Evolutionary conservation across 2,113 vertebrate species (phyloP), one percentile per base, ranked within the genome.

Genomic region (Gila orcuttii): DNA sequence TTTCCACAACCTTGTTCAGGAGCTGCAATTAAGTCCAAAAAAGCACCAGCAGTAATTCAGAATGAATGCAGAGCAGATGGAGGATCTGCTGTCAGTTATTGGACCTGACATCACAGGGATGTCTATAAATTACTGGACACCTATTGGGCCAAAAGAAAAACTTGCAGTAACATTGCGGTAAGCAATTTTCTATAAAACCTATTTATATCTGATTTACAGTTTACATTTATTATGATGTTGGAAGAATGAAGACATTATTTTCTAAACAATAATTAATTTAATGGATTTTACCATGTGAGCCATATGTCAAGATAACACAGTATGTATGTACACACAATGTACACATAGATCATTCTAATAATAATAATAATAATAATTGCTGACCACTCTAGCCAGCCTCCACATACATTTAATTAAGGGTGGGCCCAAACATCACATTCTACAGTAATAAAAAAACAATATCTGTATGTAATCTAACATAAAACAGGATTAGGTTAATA

Each of bases 51-150:
- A 79, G 55, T 79, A 59, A 52, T 79, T 59, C 57, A 55, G 77
- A 59, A 79, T 79, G 77, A 79, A 31, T 60, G 28, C 55, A 79
- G 21, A 23, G 55, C 50, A 60, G 28, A 79, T 79, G 77, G 77
- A 79, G 31, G 77, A 79, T 19, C 55, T 79, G 12, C 8, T 79
- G 50, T 59, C 50, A 33, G 4, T 57, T 31, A 55, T 79, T 79
- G 77, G 55, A 33, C 77, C 77, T 36, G 77, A 79, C 57, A 55
- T 60, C 28, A 79, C 52, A 31, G 33, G 55, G 31, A 79, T 79
- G 55, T 59, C 55, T 42, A 45, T 73, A n/a, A 60, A 79, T 59
- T 59, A 79, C 17, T 8, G 52, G 31, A 79, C 50, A 79, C 11
- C 77, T 11, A 39, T 39, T 39, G 28, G 50, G 50, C 52, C 77